A percentile compares a stretch with the other conserved stretches of the same genome.
These are phyloP conservation scores for Artemisiospiza belli DNA, from an alignment of 2,113 vertebrate genomes.

Conservation along the genomic window DNA sequence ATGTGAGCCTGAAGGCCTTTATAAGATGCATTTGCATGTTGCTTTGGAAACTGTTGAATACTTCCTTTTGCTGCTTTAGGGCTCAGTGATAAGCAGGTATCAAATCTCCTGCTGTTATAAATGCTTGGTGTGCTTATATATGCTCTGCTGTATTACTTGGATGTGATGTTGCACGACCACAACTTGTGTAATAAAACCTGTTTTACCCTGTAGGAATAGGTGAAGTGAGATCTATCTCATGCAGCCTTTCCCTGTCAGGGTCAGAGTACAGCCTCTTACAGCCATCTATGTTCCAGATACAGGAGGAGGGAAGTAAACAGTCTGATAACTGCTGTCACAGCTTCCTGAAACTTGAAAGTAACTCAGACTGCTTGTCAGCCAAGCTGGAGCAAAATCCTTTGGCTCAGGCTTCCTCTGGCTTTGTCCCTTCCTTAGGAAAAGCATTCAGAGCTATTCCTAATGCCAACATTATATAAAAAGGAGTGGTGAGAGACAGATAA, in stretches of 20 bases:
- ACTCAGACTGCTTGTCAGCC: not conserved
- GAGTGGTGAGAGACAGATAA: not conserved
- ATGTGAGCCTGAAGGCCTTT: not conserved
- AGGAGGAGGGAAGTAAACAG: constrained; percentile 40
- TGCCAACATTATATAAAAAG: not conserved
- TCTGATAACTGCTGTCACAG: not conserved
- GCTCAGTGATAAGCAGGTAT: not conserved
- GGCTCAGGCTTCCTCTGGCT: not conserved
- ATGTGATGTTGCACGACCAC: not conserved
- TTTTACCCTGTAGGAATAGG: not conserved
- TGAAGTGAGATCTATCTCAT: not conserved
- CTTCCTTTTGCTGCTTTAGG: not conserved
- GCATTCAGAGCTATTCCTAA: not conserved
- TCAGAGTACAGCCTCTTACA: not conserved
- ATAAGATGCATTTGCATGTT: not conserved
- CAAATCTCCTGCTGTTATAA: not conserved
- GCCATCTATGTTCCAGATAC: not conserved
- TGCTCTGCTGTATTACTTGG: not conserved
- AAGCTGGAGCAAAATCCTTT: not conserved
- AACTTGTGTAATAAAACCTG: not conserved
- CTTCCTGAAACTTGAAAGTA: constrained; percentile 56
- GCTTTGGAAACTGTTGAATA: not conserved
- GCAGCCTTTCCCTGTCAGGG: not conserved
- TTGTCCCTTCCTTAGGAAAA: constrained; percentile 8
- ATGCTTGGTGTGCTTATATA: not conserved